phyloP scores from a whole-genome alignment of 2,113 vertebrate species.

The Brevimyrus niger region DNA sequence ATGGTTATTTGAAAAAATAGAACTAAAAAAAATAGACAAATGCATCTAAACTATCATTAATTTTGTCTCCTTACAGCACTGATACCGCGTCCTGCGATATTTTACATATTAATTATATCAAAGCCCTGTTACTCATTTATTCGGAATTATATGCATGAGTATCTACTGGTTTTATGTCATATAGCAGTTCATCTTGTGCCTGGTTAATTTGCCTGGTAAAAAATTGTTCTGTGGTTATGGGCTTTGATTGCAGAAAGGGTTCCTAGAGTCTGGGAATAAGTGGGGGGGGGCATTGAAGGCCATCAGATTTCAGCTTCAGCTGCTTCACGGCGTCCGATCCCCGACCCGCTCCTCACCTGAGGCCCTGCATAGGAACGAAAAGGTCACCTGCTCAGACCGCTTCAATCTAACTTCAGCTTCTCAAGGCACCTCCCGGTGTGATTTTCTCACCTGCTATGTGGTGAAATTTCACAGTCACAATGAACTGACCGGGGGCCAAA shows the following conservation, averaged over 20 bases:
- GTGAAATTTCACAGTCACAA: slow-evolving; percentile 5
- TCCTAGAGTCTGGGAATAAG: background rate
- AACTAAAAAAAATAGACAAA: background rate
- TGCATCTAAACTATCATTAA: background rate
- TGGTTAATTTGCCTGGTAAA: background rate
- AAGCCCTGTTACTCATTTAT: background rate
- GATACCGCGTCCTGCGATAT: background rate
- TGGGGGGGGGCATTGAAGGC: background rate
- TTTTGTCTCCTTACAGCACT: background rate
- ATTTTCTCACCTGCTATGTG: background rate
- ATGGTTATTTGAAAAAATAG: background rate
- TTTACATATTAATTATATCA: background rate
- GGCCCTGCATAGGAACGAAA: background rate
- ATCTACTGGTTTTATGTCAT: background rate
- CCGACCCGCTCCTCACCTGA: background rate
- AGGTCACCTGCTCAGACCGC: background rate
- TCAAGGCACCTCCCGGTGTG: background rate
- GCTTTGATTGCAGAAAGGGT: background rate
- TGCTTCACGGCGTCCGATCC: too few species aligned
- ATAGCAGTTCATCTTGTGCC: background rate
- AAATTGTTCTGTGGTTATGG: background rate
- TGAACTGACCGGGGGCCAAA: background rate
- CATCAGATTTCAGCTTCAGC: too few species aligned
- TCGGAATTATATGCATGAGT: background rate
- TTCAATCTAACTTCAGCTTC: background rate